Evolutionary conservation across 1,140 invertebrate genomes (phyloP).

Genomic region (Hyposmocoma kahamanoa): DNA sequence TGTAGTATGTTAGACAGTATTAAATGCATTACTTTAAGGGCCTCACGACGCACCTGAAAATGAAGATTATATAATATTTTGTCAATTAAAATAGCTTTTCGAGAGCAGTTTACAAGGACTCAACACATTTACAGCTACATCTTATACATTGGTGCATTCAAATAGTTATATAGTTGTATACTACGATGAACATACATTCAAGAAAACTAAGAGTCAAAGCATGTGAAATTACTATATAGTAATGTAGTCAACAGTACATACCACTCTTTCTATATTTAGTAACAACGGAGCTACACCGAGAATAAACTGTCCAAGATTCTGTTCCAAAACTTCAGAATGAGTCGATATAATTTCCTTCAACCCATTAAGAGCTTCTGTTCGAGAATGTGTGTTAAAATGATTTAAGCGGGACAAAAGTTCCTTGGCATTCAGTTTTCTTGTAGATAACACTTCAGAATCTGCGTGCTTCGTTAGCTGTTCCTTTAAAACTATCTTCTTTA

Average conservation of each 20-base stretch:
- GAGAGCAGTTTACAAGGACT: too few species aligned
- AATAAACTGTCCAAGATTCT: constrained; percentile 79
- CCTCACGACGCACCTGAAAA: constrained; percentile 76
- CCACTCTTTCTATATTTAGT: constrained; percentile 80
- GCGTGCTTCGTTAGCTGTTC: constrained; percentile 82
- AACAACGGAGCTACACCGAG: constrained; percentile 80
- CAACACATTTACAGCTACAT: too few species aligned
- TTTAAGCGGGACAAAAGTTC: constrained; percentile 83
- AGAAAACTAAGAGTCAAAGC: too few species aligned
- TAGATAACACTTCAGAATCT: constrained; percentile 77
- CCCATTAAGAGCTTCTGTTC: constrained; percentile 81
- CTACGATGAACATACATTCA: too few species aligned
- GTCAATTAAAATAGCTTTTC: too few species aligned
- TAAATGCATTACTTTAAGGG: constrained; percentile 79
- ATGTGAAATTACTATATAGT: too few species aligned
- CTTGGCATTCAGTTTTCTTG: constrained; percentile 84
- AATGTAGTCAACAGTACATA: constrained; percentile 46
- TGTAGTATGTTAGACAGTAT: constrained; percentile 75
- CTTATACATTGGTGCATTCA: too few species aligned
- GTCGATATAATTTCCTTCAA: constrained; percentile 80
- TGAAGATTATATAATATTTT: neutral
- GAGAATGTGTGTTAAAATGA: constrained; percentile 84
- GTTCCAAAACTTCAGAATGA: constrained; percentile 73
- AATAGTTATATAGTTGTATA: too few species aligned
- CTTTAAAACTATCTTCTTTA: constrained; percentile 87